Base-by-base conservation (phyloP, 2,797 vertebrate genomes). In the Aeoliscus strigatus region DNA sequence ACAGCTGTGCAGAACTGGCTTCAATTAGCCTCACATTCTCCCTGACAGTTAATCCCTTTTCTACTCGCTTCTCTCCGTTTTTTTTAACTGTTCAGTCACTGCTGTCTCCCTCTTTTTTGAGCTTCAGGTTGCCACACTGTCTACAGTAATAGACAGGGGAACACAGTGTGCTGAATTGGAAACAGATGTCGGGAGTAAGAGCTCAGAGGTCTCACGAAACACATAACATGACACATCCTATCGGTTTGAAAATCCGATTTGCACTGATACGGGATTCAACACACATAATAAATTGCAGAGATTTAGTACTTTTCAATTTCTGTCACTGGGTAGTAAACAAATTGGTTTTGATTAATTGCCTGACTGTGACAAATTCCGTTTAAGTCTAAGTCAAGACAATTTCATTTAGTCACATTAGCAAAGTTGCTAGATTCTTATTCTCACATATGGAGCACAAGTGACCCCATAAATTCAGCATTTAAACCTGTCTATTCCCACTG, bases 1-100 rank as follows among this genome's bases (percentile, higher is more conserved):
- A 84, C 89, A 89, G 86, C 87, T 89, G 86, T 81, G 73, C 70
- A 74, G 70, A 80, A 80, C 87, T 89, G 87, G 82, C 82, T 87
- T 87, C 86, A 89, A 88, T 90, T 88, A 89, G 77, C 79, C 70
- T 84, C 83, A 84, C 83, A 83, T 87, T 88, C 82, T 84, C 85
- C 72, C 79, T 84, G 79, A 81, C 80, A 84, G 85, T 79, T 85
- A 84, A 87, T 86, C 83, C 79, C 72, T n/a, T 76, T 77, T 80
- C 74, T 76, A 65, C 66, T 75, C 70, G 54, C 39, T 60, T 58
- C 66, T 65, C 70, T 73, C 46, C 60, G 51, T 59, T 69, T 66
- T 31, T 56, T 44, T 41, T 27, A 71, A 78, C 69, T 70, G 56
- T 65, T 79, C 30, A 57, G 66, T 77, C 68, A 67, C 55, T 70